phyloP scores from a whole-genome alignment of 2,797 vertebrate species.

The Masticophis lateralis region DNA sequence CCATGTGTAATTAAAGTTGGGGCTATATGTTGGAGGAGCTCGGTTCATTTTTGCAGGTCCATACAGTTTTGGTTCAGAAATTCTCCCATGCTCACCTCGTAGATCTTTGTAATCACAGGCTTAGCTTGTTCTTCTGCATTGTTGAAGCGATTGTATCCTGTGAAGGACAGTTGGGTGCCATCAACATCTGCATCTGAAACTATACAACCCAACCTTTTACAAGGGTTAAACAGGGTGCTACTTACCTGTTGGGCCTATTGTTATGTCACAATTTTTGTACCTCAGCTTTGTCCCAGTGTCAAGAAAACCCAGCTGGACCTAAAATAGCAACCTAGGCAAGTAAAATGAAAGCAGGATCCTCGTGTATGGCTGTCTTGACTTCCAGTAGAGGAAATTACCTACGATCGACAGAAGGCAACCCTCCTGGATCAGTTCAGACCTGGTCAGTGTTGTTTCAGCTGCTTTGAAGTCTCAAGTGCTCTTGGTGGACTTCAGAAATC shows the following conservation, averaged over 20 bases:
- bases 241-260: not conserved
- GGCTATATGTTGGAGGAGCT: not conserved
- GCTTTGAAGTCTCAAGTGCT: not conserved
- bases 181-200: not conserved
- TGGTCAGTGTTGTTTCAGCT: not conserved
- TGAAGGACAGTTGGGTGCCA: not conserved
- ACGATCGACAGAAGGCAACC: not conserved
- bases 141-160: not conserved
- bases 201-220: not conserved
- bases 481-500: not conserved
- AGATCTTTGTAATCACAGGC: not conserved
- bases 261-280: not conserved
- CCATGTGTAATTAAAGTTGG: not conserved
- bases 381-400: not conserved
- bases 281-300: not conserved
- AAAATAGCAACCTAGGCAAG: not conserved
- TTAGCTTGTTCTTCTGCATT: not conserved
- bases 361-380: not conserved
- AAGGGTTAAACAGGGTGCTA: not conserved
- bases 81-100: not conserved
- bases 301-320: not conserved
- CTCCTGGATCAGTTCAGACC: not conserved
- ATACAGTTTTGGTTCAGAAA: not conserved
- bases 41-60: not conserved
- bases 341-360: not conserved